These are phyloP conservation scores for Antechinus stuartii DNA, from an alignment of 2,113 vertebrate genomes.

Conservation along the genomic window DNA sequence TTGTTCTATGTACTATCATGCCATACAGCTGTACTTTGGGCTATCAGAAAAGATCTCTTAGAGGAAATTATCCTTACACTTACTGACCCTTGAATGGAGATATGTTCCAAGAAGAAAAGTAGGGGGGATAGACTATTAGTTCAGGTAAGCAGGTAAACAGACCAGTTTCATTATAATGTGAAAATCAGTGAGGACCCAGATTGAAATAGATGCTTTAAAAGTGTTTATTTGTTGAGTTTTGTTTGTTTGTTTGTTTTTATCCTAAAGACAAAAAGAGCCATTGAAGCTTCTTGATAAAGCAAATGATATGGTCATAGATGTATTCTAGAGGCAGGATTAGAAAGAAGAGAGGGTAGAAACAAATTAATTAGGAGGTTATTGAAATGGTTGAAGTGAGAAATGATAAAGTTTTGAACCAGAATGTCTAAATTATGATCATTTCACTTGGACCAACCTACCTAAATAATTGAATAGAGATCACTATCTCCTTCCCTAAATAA, in stretches of 20 bases:
- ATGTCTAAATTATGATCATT: background rate
- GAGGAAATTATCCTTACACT: background rate
- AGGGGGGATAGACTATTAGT: background rate
- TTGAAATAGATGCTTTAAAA: background rate
- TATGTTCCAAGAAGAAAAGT: background rate
- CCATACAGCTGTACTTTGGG: background rate
- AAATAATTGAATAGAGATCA: background rate
- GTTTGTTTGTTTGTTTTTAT: background rate
- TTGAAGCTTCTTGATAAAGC: background rate
- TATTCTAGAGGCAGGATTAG: background rate
- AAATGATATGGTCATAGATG: background rate
- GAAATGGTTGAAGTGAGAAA: background rate
- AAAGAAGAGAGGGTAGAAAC: background rate
- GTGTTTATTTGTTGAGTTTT: background rate
- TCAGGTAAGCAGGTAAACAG: background rate
- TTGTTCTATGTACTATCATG: background rate
- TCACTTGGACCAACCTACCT: background rate
- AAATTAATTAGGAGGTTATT: background rate
- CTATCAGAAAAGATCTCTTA: background rate
- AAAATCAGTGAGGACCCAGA: background rate
- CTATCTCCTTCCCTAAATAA: background rate
- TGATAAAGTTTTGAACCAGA: background rate
- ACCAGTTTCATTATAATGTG: background rate
- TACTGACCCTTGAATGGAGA: background rate
- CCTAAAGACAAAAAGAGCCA: background rate